Percentiles rank a stretch among this genome's conserved stretches.
phyloP scores from a whole-genome alignment of 2,797 vertebrate genomes.

The Perodicticus potto region DNA sequence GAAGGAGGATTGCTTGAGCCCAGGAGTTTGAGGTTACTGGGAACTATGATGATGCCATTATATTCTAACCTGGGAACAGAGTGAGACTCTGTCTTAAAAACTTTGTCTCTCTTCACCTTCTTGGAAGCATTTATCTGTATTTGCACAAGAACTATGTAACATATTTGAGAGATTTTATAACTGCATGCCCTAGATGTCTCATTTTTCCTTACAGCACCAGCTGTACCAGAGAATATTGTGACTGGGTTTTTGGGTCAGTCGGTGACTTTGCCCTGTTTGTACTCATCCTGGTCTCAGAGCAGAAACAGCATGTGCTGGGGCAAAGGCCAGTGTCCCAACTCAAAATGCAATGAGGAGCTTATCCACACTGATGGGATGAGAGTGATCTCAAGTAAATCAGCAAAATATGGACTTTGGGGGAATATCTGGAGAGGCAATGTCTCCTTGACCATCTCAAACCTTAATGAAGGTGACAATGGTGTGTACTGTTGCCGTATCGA shows the following conservation, averaged over 20 bases:
- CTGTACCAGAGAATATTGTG: fast-evolving
- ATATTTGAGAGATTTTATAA: not conserved
- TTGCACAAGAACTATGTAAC: not conserved
- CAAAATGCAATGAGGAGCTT: conserved; percentile 76
- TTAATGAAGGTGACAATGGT: conserved; percentile 61
- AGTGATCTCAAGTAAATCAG: fast-evolving
- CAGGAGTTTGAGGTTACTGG: not conserved
- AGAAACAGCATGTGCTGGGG: conserved; percentile 88
- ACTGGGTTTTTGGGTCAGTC: conserved; percentile 72
- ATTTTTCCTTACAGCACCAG: conserved; percentile 65
- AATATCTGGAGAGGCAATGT: conserved; percentile 74
- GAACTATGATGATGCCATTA: not conserved
- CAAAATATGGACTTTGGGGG: conserved; percentile 76
- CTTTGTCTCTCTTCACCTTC: not conserved
- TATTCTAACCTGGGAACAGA: not conserved
- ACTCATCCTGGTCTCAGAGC: fast-evolving
- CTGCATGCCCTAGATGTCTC: not conserved
- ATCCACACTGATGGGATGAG: conserved; percentile 44
- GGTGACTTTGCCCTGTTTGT: conserved; percentile 83
- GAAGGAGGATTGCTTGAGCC: not conserved
- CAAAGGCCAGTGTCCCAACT: conserved; percentile 82
- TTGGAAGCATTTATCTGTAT: not conserved
- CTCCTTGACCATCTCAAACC: conserved; percentile 82
- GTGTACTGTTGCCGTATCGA: conserved; percentile 88
- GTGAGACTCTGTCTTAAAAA: not conserved